Percentiles rank a stretch among this genome's conserved stretches.
Evolutionary conservation across 2,113 vertebrate species (phyloP).

Genomic region (Festucalex cinctus): DNA sequence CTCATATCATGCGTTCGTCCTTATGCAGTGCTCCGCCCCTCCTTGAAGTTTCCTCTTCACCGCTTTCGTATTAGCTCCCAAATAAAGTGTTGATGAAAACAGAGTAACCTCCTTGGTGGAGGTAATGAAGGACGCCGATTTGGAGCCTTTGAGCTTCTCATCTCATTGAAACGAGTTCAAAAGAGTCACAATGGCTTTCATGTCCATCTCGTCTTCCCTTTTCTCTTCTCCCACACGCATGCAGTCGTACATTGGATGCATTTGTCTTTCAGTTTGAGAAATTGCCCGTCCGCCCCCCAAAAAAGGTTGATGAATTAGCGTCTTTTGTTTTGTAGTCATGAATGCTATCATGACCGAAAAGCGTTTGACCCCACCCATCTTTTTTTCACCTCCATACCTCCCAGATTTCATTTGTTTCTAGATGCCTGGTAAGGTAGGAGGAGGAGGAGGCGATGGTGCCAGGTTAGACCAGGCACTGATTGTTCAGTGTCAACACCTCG

Average conservation of each 20-base stretch:
- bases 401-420: slow-evolving; percentile 6
- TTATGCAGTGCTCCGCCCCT: too few relatives aligned
- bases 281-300: neutral
- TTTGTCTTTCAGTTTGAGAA: slow-evolving; percentile 15
- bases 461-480: slow-evolving; percentile 39
- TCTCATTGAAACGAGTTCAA: slow-evolving; percentile 48
- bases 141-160: slow-evolving; percentile 29
- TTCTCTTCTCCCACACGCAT: slow-evolving; percentile 10
- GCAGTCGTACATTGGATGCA: neutral
- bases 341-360: slow-evolving; percentile 7
- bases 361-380: slow-evolving; percentile 24
- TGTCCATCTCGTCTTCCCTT: slow-evolving; percentile 19
- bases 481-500: slow-evolving; percentile 31
- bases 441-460: slow-evolving; percentile 33
- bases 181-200: slow-evolving; percentile 33
- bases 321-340: slow-evolving; percentile 11
- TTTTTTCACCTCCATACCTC: slow-evolving; percentile 16
- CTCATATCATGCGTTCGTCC: too few relatives aligned
- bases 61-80: neutral
- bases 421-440: slow-evolving; percentile 45
- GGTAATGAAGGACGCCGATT: slow-evolving; percentile 11
- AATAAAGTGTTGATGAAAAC: slow-evolving; percentile 7
- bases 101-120: neutral
- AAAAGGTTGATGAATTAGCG: neutral
- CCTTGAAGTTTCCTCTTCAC: neutral